Conservation (phyloP, 2,888 invertebrate genomes). For the Heliconius cydno region DNA sequence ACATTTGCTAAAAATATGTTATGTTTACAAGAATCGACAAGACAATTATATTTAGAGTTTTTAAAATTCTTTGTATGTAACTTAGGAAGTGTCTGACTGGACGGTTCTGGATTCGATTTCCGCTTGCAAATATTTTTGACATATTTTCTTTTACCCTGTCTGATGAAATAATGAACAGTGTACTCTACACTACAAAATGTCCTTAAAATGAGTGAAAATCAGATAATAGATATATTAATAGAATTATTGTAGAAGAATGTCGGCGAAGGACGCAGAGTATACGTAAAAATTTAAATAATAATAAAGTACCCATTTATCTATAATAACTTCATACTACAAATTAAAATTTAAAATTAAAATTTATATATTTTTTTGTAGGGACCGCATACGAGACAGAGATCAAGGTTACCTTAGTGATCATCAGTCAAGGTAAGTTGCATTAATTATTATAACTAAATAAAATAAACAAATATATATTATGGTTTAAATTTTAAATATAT, state of each 20-base stretch:
- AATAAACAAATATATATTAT: not conserved
- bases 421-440: constrained; percentile 86
- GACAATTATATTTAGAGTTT: not conserved
- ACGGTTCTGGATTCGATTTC: not conserved
- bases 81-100: not conserved
- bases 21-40: not conserved
- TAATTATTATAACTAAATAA: not conserved
- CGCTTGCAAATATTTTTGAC: not conserved
- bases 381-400: constrained; percentile 73
- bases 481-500: not conserved
- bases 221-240: too few species aligned
- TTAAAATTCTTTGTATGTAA: not conserved
- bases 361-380: constrained; percentile 56
- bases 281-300: too few species aligned
- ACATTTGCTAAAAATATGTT: not conserved
- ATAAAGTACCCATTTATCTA: not conserved
- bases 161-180: not conserved
- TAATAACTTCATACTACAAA: too few species aligned
- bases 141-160: too few species aligned
- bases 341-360: too few species aligned
- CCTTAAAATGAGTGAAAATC: not conserved
- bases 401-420: constrained; percentile 91
- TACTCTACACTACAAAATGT: not conserved
- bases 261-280: too few species aligned
- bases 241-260: too few species aligned